Conservation (phyloP, 1,140 invertebrate species). For the Leucophenga varia region DNA sequence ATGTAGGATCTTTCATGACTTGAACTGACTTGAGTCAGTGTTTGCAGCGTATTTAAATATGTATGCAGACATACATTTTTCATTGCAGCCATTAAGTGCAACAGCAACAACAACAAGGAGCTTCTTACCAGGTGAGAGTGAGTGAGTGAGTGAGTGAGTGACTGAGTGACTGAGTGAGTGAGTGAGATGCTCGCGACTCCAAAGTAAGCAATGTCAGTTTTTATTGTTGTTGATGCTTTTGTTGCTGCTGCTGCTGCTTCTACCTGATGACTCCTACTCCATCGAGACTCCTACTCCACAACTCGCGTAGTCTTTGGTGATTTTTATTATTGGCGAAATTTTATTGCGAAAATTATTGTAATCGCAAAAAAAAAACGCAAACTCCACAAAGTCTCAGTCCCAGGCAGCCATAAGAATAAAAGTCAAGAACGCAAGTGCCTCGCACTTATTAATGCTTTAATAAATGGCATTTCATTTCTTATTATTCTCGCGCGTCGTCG, state of each 20-base stretch:
- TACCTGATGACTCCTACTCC: too few relatives aligned
- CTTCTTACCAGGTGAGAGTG: too few relatives aligned
- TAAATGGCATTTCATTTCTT: slow-evolving; percentile 56
- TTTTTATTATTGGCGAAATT: slow-evolving; percentile 4
- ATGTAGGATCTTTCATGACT: too few relatives aligned
- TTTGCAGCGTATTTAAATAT: too few relatives aligned
- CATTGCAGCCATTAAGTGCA: slow-evolving; percentile 3
- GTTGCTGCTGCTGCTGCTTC: too few relatives aligned
- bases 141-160: too few relatives aligned
- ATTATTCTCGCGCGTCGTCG: slow-evolving; percentile 47
- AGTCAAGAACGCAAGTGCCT: slow-evolving; percentile 25
- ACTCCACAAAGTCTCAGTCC: too few relatives aligned
- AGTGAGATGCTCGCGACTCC: slow-evolving; percentile 8
- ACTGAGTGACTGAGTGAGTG: slow-evolving; percentile 36
- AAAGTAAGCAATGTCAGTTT: slow-evolving; percentile 1
- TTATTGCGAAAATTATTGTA: slow-evolving; percentile 7
- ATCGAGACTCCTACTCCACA: too few relatives aligned
- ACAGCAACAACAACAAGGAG: not conserved
- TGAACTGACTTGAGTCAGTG: too few relatives aligned
- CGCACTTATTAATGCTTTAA: slow-evolving; percentile 56
- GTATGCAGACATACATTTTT: not conserved
- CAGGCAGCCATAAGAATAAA: not conserved
- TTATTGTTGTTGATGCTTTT: too few relatives aligned
- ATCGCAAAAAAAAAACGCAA: too few relatives aligned
- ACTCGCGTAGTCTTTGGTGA: not conserved